Percentiles rank a stretch among this genome's conserved stretches.
These are phyloP conservation scores for Thalassophryne amazonica DNA, from an alignment of 2,797 vertebrate species.

Conservation along the genomic window DNA sequence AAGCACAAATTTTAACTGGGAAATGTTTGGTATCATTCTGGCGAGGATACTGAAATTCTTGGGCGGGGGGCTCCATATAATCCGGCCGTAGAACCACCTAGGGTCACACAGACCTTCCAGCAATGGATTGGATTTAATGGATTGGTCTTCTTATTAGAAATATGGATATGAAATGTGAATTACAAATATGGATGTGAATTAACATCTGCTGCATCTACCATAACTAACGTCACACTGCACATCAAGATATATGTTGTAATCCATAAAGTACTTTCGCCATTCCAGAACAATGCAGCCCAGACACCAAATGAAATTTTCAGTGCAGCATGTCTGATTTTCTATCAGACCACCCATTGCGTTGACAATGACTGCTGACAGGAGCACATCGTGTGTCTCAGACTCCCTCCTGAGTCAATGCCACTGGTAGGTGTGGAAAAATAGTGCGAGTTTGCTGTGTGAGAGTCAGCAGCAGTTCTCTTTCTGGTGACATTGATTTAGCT, in stretches of 20 bases:
- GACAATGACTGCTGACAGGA: constrained; percentile 57
- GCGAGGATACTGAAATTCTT: no score
- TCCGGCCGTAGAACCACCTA: no score
- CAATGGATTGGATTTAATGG: background rate
- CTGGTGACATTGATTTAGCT: constrained; percentile 59
- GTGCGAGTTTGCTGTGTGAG: constrained; percentile 22
- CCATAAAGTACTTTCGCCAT: background rate
- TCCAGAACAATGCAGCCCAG: background rate
- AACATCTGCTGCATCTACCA: no score
- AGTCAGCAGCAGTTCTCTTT: constrained; percentile 50
- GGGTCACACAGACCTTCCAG: no score
- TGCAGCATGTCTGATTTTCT: constrained; percentile 6
- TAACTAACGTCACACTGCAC: background rate
- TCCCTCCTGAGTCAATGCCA: constrained; percentile 34
- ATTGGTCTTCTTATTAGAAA: constrained; percentile 8
- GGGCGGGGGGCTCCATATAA: no score
- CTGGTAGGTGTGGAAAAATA: constrained; percentile 25
- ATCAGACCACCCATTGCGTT: constrained; percentile 33
- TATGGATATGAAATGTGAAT: no score
- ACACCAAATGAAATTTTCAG: background rate
- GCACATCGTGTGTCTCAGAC: constrained; percentile 27
- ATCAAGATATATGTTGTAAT: background rate
- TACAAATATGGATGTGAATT: no score
- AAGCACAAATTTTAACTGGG: no score
- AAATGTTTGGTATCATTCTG: no score